These are phyloP conservation scores for Cyrtodaria siliqua DNA, from an alignment of 2,888 invertebrate species.

Conservation along the genomic window DNA sequence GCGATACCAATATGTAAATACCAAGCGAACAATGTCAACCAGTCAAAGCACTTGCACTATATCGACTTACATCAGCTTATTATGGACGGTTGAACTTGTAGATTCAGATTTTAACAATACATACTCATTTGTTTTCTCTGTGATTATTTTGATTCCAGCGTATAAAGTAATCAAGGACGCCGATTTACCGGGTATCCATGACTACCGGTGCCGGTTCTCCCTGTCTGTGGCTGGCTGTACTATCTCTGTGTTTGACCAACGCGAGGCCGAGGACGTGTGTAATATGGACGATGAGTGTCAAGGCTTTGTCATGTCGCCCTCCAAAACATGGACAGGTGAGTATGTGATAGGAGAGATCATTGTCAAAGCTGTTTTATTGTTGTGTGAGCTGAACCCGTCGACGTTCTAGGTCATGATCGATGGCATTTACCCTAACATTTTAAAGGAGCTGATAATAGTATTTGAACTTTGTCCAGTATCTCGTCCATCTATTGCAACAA, in stretches of 20 bases:
- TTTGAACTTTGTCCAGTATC: background rate
- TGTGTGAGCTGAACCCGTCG: no score
- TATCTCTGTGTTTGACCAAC: conserved; percentile 83
- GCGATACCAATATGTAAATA: no score
- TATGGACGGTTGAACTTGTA: no score
- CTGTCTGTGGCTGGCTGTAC: conserved; percentile 83
- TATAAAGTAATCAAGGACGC: conserved; percentile 65
- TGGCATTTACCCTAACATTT: background rate
- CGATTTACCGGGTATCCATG: conserved; percentile 83
- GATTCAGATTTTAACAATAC: no score
- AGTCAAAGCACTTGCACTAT: no score
- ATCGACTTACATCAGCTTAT: no score
- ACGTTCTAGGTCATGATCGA: no score
- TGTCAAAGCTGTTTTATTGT: no score
- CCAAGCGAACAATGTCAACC: no score
- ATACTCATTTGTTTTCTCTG: no score
- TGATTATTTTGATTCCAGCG: conserved; percentile 60
- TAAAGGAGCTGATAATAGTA: background rate
- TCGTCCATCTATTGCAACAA: no score
- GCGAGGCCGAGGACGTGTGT: conserved; percentile 85
- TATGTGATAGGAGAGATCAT: background rate
- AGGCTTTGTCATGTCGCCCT: conserved; percentile 82
- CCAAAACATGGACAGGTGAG: conserved; percentile 85
- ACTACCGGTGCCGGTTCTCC: conserved; percentile 84
- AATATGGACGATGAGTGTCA: conserved; percentile 81